Percentiles rank a stretch among this genome's conserved stretches.
phyloP scores from a whole-genome alignment of 2,888 invertebrate genomes.

The Cataglyphis altisquamis region DNA sequence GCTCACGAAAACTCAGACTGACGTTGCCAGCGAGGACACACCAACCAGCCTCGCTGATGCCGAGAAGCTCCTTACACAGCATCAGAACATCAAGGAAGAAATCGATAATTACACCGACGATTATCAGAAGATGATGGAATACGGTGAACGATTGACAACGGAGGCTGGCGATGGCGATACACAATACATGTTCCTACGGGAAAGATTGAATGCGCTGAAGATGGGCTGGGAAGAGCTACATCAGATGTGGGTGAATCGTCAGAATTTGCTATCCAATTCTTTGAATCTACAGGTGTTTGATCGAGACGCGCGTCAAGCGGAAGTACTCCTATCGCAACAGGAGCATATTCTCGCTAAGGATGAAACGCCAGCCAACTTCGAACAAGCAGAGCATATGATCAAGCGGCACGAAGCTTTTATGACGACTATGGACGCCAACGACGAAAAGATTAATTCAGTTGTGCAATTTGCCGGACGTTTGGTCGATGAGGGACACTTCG shows the following conservation, averaged over 20 bases:
- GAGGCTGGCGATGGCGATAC: constrained; percentile 95
- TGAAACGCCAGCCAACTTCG: constrained; percentile 96
- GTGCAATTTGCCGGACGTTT: constrained; percentile 97
- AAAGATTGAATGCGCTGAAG: constrained; percentile 98
- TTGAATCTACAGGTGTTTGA: constrained; percentile 98
- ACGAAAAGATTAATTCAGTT: constrained; percentile 99
- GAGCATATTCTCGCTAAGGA: constrained; percentile 99
- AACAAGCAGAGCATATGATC: constrained; percentile 98
- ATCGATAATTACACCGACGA: constrained; percentile 99
- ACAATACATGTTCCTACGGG: constrained; percentile 99
- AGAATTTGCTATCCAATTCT: constrained; percentile 97
- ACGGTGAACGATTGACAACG: constrained; percentile 97
- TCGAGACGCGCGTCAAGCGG: constrained; percentile 98
- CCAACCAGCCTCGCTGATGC: constrained; percentile 98
- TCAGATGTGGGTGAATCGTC: constrained; percentile 99
- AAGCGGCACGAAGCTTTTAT: constrained; percentile 99
- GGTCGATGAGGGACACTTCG: constrained; percentile 97
- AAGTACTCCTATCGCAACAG: constrained; percentile 98
- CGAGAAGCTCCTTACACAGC: constrained; percentile 98
- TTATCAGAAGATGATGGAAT: constrained; percentile 99
- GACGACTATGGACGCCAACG: constrained; percentile 99
- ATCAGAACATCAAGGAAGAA: constrained; percentile 99
- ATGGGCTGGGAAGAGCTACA: constrained; percentile 99
- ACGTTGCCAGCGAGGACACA: constrained; percentile 98
- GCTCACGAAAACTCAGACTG: constrained; percentile 99